Evolutionary conservation across 2,113 vertebrate species (phyloP).

Genomic region (Spheniscus mendiculus): DNA sequence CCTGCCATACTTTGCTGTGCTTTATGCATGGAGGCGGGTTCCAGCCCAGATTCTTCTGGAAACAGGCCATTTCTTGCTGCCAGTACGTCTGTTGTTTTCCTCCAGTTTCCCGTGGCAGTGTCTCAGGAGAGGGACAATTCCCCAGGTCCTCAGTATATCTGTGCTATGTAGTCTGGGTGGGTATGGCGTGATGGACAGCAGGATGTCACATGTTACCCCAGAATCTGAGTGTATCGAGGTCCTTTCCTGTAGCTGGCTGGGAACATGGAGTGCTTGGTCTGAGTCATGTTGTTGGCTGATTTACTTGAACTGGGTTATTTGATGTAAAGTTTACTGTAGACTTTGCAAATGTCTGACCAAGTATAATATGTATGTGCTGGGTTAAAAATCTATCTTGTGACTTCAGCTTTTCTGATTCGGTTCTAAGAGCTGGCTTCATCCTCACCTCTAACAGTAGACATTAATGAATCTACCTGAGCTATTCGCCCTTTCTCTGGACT

Average conservation of each 20-base stretch:
- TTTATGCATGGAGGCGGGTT: not conserved
- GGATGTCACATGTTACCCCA: not conserved
- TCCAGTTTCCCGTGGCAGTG: not conserved
- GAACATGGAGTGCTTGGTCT: not conserved
- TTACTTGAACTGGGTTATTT: not conserved
- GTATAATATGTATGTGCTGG: not conserved
- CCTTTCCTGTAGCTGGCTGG: not conserved
- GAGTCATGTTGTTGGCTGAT: not conserved
- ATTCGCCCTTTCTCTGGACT: not conserved
- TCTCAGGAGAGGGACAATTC: not conserved
- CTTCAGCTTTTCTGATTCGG: not conserved
- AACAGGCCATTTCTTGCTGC: not conserved
- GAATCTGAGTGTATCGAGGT: not conserved
- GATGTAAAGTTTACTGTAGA: not conserved
- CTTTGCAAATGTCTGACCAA: not conserved
- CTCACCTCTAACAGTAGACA: not conserved
- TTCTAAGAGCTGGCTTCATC: not conserved
- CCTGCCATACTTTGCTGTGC: accelerated
- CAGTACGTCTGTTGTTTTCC: not conserved
- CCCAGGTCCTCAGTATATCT: not conserved
- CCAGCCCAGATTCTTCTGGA: not conserved
- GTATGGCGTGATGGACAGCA: not conserved
- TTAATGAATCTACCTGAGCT: not conserved
- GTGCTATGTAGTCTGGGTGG: not conserved
- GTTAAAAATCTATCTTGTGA: not conserved